phyloP scores from a whole-genome alignment of 1,140 invertebrate species.

The Delia radicum region DNA sequence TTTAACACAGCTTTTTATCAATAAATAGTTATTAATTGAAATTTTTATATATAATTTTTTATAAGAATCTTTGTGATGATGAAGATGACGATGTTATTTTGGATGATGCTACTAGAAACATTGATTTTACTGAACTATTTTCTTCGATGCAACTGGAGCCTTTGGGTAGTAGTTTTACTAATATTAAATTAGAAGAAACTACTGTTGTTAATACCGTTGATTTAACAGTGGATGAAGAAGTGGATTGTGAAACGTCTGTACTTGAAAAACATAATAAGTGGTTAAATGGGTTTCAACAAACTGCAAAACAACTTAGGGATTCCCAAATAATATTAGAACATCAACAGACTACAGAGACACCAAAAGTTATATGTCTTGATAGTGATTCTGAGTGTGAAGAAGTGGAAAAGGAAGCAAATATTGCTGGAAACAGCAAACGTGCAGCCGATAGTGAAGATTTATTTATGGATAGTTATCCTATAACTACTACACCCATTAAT shows the following conservation, averaged over 20 bases:
- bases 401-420: neutral
- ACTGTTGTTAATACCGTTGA: neutral
- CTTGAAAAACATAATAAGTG: neutral
- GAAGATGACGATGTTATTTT: neutral
- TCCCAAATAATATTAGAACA: neutral
- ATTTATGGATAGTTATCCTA: conserved; percentile 1
- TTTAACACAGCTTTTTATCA: no score
- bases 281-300: neutral
- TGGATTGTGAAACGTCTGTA: neutral
- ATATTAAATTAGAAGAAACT: neutral
- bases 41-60: neutral
- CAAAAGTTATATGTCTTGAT: neutral
- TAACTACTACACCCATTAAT: neutral
- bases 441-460: neutral
- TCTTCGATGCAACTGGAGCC: neutral
- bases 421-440: neutral
- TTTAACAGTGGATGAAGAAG: neutral
- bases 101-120: neutral
- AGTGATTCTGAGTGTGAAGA: conserved; percentile 7
- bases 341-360: neutral
- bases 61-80: conserved; percentile 19
- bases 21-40: neutral
- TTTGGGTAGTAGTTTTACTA: neutral
- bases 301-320: neutral
- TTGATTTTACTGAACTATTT: neutral